phyloP scores from a whole-genome alignment of 2,113 vertebrate genomes.

The Philantomba maxwellii region DNA sequence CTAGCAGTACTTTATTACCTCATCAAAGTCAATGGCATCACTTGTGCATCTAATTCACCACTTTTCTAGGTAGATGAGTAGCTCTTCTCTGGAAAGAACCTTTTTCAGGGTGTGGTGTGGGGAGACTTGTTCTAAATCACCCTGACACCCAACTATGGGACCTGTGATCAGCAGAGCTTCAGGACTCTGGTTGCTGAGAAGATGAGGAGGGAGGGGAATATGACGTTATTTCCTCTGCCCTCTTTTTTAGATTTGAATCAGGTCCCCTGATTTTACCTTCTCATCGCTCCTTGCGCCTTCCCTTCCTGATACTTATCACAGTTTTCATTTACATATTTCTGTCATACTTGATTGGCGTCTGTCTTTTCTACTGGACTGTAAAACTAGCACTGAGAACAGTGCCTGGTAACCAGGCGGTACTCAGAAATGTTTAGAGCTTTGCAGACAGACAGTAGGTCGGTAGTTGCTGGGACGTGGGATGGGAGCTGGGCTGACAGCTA shows the following conservation, averaged over 20 bases:
- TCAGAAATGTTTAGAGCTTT: background rate
- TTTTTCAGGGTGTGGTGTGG: background rate
- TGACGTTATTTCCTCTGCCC: background rate
- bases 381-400: background rate
- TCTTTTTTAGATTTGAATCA: background rate
- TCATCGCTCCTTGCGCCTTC: background rate
- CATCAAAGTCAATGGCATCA: background rate
- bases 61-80: background rate
- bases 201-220: background rate
- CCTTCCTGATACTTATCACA: background rate
- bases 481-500: background rate
- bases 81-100: background rate
- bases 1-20: background rate
- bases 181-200: background rate
- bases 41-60: background rate
- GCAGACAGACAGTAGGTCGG: too few species aligned
- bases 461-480: background rate
- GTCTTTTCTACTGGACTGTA: background rate
- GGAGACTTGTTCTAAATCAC: background rate
- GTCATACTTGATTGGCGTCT: background rate
- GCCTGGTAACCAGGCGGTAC: background rate
- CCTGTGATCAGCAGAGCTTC: background rate
- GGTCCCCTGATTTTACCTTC: background rate
- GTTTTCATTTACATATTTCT: background rate
- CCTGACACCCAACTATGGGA: background rate